These are phyloP conservation scores for Zonotrichia albicollis DNA, from an alignment of 2,797 vertebrate genomes.

Conservation along the genomic window DNA sequence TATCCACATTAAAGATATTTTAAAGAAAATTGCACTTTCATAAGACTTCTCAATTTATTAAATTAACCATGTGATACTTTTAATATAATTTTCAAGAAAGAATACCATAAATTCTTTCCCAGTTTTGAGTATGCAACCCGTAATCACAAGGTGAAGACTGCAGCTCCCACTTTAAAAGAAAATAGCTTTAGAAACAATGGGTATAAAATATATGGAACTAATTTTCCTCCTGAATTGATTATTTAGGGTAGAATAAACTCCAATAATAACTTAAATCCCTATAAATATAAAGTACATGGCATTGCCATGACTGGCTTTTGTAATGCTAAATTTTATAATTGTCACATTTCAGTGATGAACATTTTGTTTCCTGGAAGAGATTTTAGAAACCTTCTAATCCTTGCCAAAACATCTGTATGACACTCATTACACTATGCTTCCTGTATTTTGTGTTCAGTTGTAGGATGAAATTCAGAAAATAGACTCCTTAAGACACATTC, in stretches of 20 bases:
- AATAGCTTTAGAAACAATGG: neutral
- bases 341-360: rapidly evolving
- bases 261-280: neutral
- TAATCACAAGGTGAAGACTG: neutral
- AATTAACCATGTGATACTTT: conserved; percentile 18
- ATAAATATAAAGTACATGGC: neutral
- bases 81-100: neutral
- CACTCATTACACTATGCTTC: neutral
- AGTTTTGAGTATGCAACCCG: neutral
- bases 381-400: neutral
- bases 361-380: neutral
- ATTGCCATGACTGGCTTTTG: neutral
- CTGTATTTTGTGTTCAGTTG: neutral
- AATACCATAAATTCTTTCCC: neutral
- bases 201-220: neutral
- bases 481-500: neutral
- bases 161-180: neutral
- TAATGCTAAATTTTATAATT: neutral
- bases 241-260: neutral
- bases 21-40: conserved; percentile 4
- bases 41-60: conserved; percentile 33
- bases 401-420: neutral
- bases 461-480: neutral
- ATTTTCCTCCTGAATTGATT: neutral
- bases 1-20: conserved; percentile 38